Evolutionary conservation across 2,888 invertebrate genomes (phyloP).

Genomic region (Torymus tubicola): DNA sequence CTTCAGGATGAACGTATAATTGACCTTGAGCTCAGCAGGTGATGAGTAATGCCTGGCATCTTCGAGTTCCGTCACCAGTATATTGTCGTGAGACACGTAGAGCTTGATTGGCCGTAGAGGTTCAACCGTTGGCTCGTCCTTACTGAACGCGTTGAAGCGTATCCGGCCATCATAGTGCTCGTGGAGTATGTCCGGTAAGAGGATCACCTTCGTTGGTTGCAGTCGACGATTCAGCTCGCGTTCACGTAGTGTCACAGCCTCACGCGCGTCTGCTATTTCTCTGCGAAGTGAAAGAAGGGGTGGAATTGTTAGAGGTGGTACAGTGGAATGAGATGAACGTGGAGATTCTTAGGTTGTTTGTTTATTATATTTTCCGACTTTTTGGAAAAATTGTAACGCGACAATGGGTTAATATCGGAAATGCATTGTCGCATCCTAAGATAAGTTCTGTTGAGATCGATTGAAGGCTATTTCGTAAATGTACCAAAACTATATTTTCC

Average conservation of each 20-base stretch:
- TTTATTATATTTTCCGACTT: too few relatives aligned
- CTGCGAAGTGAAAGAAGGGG: background rate
- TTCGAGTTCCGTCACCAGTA: conserved; percentile 83
- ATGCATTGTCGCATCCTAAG: too few relatives aligned
- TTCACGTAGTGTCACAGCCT: conserved; percentile 77
- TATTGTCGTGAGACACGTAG: conserved; percentile 85
- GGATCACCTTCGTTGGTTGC: conserved; percentile 81
- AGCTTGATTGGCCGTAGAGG: conserved; percentile 82
- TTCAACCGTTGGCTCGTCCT: conserved; percentile 70
- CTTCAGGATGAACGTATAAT: conserved; percentile 80
- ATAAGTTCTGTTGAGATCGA: too few relatives aligned
- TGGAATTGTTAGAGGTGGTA: too few relatives aligned
- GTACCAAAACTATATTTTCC: too few relatives aligned
- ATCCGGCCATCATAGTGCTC: conserved; percentile 82
- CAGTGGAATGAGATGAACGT: too few relatives aligned
- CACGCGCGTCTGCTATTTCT: conserved; percentile 78
- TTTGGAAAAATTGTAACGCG: too few relatives aligned
- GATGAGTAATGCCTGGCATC: conserved; percentile 79
- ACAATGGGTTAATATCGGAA: too few relatives aligned
- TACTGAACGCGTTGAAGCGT: conserved; percentile 74
- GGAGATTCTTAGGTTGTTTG: too few relatives aligned
- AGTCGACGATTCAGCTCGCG: conserved; percentile 78
- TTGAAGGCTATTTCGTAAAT: too few relatives aligned
- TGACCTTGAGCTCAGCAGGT: conserved; percentile 80
- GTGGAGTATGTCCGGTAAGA: conserved; percentile 84